These are phyloP conservation scores for Ochropacha duplaris DNA, from an alignment of 2,888 invertebrate species.

Conservation along the genomic window DNA sequence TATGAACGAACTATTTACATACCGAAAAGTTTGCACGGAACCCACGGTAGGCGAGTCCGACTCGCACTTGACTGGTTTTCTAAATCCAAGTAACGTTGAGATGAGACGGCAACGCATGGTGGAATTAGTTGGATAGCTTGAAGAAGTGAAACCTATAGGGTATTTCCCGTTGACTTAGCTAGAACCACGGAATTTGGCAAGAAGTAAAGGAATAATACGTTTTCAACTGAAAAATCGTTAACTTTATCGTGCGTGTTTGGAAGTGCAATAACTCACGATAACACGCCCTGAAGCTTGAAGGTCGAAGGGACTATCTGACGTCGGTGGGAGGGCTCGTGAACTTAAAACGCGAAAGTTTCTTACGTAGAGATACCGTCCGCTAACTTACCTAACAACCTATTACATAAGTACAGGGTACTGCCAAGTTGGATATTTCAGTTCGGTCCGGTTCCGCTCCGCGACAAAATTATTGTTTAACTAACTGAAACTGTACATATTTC, in stretches of 20 bases:
- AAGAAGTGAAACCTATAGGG: no score
- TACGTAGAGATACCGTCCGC: background rate
- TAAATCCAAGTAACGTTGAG: no score
- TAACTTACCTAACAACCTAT: background rate
- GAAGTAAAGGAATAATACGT: no score
- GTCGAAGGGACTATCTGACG: background rate
- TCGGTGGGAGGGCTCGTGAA: background rate
- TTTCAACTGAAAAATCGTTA: background rate
- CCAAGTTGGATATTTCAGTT: background rate
- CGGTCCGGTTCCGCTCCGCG: background rate
- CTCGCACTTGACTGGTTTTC: no score
- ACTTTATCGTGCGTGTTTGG: background rate
- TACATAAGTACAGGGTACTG: no score
- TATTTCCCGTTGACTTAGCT: no score
- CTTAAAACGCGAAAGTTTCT: background rate
- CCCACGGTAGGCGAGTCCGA: no score
- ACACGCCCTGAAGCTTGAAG: background rate
- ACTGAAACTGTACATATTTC: background rate
- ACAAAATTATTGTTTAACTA: background rate
- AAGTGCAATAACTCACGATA: background rate
- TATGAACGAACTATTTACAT: no score
- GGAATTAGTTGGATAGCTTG: no score
- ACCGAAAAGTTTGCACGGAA: no score
- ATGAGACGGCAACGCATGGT: no score
- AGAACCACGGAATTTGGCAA: no score